These are phyloP conservation scores for Trissonchulus latispiculum DNA, from an alignment of 2,888 invertebrate species.

Conservation along the genomic window DNA sequence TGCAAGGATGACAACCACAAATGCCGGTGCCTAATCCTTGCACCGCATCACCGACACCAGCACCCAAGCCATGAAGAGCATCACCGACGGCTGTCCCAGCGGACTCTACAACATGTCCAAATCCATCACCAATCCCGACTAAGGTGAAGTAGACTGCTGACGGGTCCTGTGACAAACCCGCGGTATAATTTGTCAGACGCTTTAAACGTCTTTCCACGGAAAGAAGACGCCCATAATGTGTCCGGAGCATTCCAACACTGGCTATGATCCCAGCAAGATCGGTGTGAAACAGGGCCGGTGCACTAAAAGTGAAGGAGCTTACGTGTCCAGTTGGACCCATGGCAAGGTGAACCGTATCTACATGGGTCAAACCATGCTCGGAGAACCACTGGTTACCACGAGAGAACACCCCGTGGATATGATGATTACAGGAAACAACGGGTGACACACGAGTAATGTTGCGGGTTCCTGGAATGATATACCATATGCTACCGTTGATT, in stretches of 20 bases:
- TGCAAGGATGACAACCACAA: too few species aligned
- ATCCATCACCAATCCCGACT: neutral
- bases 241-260: neutral
- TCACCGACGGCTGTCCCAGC: neutral
- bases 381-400: neutral
- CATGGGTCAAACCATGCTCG: neutral
- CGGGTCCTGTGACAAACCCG: neutral
- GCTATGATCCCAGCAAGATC: neutral
- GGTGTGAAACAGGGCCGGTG: neutral
- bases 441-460: neutral
- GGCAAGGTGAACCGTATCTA: neutral
- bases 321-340: neutral
- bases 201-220: neutral
- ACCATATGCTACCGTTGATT: neutral
- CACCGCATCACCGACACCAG: neutral
- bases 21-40: neutral
- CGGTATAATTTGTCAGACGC: conserved; percentile 1
- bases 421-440: conserved; percentile 12
- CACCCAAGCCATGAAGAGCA: neutral
- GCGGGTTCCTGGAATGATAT: neutral
- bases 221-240: neutral
- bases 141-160: neutral
- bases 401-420: neutral
- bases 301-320: neutral
- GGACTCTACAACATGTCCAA: neutral